A percentile compares a stretch with the other conserved stretches of the same genome.
These are phyloP conservation scores for Delia radicum DNA, from an alignment of 1,140 invertebrate species.

Conservation along the genomic window DNA sequence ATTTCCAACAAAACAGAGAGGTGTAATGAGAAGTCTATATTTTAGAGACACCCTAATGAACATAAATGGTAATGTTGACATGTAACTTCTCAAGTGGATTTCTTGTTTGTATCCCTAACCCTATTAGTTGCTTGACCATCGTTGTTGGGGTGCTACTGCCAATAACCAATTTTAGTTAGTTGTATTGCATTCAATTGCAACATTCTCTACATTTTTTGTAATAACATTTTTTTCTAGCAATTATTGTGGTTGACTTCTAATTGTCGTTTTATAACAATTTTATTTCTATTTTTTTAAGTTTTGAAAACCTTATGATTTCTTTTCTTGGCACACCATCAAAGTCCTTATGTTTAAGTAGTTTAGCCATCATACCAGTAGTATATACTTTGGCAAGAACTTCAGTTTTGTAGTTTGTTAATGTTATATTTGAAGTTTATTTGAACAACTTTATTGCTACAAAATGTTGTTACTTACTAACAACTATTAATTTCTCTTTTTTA, in stretches of 20 bases:
- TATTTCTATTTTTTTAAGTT: background rate
- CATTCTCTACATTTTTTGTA: background rate
- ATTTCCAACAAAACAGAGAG: no score
- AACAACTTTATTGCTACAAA: background rate
- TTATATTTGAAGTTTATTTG: background rate
- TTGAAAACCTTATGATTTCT: background rate
- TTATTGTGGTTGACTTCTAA: conserved; percentile 20
- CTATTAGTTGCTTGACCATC: conserved; percentile 3
- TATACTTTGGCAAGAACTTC: background rate
- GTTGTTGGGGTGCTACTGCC: background rate
- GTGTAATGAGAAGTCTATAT: no score
- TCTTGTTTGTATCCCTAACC: background rate
- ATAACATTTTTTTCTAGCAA: background rate
- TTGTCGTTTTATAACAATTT: conserved; percentile 11
- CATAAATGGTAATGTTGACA: no score
- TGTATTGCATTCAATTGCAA: background rate
- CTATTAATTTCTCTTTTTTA: background rate
- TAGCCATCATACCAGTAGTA: background rate
- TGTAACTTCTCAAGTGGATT: no score
- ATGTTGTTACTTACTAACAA: background rate
- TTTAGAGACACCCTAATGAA: no score
- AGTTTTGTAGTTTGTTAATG: background rate
- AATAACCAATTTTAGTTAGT: background rate
- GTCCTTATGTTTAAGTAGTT: background rate
- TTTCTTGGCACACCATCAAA: conserved; percentile 3